phyloP scores from a whole-genome alignment of 2,888 invertebrate species.

The Himalopsyche anomala region DNA sequence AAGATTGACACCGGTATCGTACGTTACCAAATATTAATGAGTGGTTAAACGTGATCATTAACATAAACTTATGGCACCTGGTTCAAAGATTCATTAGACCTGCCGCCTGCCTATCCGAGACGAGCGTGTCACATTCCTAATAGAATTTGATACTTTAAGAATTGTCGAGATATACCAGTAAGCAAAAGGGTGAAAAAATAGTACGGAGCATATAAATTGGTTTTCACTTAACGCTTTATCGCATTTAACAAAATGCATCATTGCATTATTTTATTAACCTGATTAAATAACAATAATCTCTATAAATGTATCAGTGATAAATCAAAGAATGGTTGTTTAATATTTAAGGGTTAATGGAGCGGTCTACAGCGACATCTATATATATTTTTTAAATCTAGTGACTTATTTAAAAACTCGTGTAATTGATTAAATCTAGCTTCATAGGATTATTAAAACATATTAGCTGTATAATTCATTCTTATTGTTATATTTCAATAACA shows the following conservation, averaged over 20 bases:
- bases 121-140: not conserved
- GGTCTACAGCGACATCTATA: too few relatives aligned
- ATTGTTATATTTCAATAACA: too few relatives aligned
- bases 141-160: not conserved
- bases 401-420: too few relatives aligned
- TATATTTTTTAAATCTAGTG: too few relatives aligned
- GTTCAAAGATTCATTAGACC: not conserved
- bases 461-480: too few relatives aligned
- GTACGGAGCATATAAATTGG: not conserved
- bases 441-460: too few relatives aligned
- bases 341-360: too few relatives aligned
- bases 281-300: not conserved
- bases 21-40: too few relatives aligned
- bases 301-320: not conserved
- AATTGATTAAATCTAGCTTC: too few relatives aligned
- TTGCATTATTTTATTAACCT: not conserved
- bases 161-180: not conserved
- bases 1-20: too few relatives aligned
- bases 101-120: not conserved
- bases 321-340: too few relatives aligned
- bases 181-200: conserved; percentile 15
- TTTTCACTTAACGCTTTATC: not conserved
- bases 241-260: not conserved
- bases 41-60: too few relatives aligned
- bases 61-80: not conserved